A percentile compares a stretch with the other conserved stretches of the same genome.
phyloP scores from a whole-genome alignment of 2,797 vertebrate species.

The Pseudochirops cupreus region DNA sequence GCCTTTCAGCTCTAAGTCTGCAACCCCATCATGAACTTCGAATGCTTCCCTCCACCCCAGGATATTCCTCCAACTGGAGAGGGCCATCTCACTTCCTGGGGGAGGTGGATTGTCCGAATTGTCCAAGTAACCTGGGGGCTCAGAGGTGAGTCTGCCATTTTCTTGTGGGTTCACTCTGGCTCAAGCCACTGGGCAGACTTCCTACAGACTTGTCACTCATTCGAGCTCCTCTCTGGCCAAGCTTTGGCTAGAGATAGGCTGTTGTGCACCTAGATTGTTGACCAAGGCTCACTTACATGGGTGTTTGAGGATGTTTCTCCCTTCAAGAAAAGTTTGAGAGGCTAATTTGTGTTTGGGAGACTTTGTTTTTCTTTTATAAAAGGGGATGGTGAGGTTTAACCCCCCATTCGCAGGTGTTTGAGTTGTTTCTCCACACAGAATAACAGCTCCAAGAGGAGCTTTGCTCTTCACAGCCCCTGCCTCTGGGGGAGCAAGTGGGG shows the following conservation, averaged over 20 bases:
- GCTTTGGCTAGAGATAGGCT: neutral
- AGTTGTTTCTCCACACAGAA: neutral
- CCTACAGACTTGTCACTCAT: neutral
- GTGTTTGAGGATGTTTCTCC: neutral
- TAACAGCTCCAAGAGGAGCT: neutral
- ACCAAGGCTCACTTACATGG: neutral
- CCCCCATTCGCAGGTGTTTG: slow-evolving; percentile 32
- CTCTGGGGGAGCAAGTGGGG: neutral
- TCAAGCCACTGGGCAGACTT: neutral
- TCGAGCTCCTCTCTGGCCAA: neutral
- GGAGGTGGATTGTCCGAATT: neutral
- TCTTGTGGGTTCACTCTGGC: neutral
- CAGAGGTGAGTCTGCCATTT: fast-evolving
- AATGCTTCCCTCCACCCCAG: neutral
- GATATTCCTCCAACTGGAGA: neutral
- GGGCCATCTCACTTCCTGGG: neutral
- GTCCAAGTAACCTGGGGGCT: neutral
- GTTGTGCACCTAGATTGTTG: neutral
- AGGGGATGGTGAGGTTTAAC: neutral
- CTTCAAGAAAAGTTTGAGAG: slow-evolving; percentile 18
- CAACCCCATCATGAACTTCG: neutral
- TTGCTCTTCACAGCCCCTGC: slow-evolving; percentile 46
- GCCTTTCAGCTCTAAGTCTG: neutral
- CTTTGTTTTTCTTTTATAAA: neutral
- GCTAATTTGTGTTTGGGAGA: neutral